phyloP scores from a whole-genome alignment of 2,797 vertebrate species.

The Tachyglossus aculeatus region DNA sequence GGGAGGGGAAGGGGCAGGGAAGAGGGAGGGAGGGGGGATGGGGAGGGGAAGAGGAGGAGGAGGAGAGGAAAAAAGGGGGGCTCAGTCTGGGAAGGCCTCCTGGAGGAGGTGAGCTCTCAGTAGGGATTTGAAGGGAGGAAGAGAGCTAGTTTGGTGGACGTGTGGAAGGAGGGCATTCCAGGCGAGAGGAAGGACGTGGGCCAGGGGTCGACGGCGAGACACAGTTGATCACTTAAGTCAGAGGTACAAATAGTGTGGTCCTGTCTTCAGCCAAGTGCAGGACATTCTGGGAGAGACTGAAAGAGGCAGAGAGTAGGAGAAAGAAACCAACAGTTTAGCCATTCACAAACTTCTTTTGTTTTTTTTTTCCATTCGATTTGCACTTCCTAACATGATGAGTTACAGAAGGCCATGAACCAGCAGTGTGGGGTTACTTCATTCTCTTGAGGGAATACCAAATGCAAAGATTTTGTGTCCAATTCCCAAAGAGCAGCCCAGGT shows the following conservation, averaged over 20 bases:
- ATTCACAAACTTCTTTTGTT: fast-evolving
- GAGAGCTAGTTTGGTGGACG: no score
- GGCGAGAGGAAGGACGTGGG: no score
- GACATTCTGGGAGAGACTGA: neutral
- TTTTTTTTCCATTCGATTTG: constrained; percentile 23
- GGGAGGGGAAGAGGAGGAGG: no score
- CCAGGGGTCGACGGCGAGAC: no score
- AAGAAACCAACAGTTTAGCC: no score
- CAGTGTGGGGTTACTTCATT: constrained; percentile 21
- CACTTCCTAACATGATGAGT: constrained; percentile 55
- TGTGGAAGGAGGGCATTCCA: no score
- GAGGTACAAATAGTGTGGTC: constrained; percentile 30
- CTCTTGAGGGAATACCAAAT: constrained; percentile 41
- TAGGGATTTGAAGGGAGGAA: no score
- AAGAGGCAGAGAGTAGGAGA: neutral
- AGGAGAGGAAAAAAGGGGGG: no score
- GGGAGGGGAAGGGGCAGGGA: no score
- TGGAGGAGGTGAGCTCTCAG: no score
- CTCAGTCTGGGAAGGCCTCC: no score
- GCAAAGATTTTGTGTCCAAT: constrained; percentile 40
- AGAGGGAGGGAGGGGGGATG: no score
- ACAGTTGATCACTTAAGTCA: neutral
- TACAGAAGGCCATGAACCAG: constrained; percentile 50
- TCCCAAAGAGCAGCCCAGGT: constrained; percentile 21
- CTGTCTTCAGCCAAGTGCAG: constrained; percentile 27